phyloP scores from a whole-genome alignment of 2,888 invertebrate genomes.

The Diloba caeruleocephala region DNA sequence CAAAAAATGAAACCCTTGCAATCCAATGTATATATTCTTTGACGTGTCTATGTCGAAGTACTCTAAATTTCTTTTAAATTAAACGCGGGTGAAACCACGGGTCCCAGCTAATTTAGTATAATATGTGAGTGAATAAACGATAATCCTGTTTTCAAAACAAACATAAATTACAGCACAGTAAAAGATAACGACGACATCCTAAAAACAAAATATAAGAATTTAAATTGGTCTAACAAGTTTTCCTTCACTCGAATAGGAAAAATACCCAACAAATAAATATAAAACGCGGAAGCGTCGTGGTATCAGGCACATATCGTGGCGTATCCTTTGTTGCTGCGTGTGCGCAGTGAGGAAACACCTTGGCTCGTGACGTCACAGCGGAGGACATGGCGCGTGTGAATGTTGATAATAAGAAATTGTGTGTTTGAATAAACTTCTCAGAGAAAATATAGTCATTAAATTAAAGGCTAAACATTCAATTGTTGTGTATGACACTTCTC shows the following conservation, averaged over 20 bases:
- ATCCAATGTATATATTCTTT: too few species aligned
- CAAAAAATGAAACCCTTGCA: too few species aligned
- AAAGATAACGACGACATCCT: constrained; percentile 7
- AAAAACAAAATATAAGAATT: constrained; percentile 10
- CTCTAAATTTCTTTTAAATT: too few species aligned
- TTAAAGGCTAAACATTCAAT: constrained; percentile 33
- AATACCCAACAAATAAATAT: constrained; percentile 54
- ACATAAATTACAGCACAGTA: background rate
- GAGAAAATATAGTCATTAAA: constrained; percentile 36
- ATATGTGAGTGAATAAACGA: too few species aligned
- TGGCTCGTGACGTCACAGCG: constrained; percentile 48
- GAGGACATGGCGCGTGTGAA: constrained; percentile 50
- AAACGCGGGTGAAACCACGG: too few species aligned
- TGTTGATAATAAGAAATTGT: constrained; percentile 46
- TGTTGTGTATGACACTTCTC: constrained; percentile 21
- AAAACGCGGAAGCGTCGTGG: constrained; percentile 61
- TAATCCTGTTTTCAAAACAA: too few species aligned
- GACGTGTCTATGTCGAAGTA: too few species aligned
- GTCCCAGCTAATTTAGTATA: too few species aligned
- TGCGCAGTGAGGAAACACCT: constrained; percentile 67
- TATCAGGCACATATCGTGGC: constrained; percentile 59
- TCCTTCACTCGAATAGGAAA: constrained; percentile 54
- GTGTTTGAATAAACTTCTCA: constrained; percentile 43
- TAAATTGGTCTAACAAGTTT: constrained; percentile 35
- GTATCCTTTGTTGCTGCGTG: constrained; percentile 65